phyloP scores from a whole-genome alignment of 1,140 invertebrate genomes.

The Drosophila auraria region DNA sequence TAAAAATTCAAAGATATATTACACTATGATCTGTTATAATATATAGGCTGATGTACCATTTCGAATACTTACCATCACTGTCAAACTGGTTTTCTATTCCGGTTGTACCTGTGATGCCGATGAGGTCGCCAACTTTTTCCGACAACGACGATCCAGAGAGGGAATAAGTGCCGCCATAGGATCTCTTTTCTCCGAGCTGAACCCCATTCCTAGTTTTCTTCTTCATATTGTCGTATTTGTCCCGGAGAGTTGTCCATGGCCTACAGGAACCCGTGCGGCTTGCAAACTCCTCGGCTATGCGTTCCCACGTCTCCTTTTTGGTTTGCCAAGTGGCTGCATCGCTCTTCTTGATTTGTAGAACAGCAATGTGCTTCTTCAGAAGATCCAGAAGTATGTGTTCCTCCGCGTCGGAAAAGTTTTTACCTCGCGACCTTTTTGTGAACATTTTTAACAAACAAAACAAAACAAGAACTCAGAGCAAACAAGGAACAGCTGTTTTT shows the following conservation, averaged over 20 bases:
- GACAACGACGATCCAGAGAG: not conserved
- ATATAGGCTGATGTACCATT: not conserved
- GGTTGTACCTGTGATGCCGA: not conserved
- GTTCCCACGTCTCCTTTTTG: slow-evolving; percentile 21
- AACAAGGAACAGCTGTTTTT: slow-evolving; percentile 13
- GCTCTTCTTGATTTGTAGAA: slow-evolving; percentile 10
- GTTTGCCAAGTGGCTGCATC: slow-evolving; percentile 10
- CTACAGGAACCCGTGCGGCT: not conserved
- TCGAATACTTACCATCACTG: not conserved
- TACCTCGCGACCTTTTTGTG: slow-evolving; percentile 12
- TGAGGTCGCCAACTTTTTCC: slow-evolving; percentile 1
- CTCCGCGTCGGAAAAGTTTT: slow-evolving; percentile 15
- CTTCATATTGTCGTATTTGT: slow-evolving; percentile 31
- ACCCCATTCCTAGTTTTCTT: not conserved
- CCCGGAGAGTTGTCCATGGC: slow-evolving; percentile 14
- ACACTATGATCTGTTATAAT: not conserved
- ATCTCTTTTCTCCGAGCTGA: not conserved
- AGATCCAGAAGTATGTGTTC: slow-evolving; percentile 7
- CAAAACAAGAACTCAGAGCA: not conserved
- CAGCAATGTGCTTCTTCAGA: slow-evolving; percentile 1
- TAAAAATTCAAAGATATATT: not conserved
- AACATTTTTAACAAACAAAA: slow-evolving; percentile 5
- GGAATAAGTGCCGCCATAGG: not conserved
- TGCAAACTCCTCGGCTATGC: slow-evolving; percentile 7
- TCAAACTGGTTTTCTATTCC: slow-evolving; percentile 18